phyloP scores from a whole-genome alignment of 2,113 vertebrate species.

The Colinus virginianus region DNA sequence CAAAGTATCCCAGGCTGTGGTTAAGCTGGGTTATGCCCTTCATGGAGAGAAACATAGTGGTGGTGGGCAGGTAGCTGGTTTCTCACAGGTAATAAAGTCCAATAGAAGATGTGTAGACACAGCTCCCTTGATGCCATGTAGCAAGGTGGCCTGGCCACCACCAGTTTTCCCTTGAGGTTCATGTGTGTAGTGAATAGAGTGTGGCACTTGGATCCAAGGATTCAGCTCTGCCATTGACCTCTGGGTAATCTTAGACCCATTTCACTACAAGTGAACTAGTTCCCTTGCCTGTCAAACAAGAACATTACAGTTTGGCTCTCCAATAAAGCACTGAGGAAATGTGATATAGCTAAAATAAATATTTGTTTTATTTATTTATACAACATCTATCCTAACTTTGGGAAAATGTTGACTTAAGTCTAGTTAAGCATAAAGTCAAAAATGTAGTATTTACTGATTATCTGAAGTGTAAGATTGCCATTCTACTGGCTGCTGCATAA shows the following conservation, averaged over 20 bases:
- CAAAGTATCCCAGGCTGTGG: not conserved
- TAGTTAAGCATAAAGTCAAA: not conserved
- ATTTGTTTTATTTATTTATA: not conserved
- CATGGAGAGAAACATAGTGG: not conserved
- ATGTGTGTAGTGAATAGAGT: not conserved
- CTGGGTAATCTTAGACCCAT: not conserved
- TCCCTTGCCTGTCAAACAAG: not conserved
- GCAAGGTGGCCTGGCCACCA: not conserved
- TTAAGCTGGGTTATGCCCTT: not conserved
- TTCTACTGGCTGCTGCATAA: not conserved
- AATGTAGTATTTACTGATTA: not conserved
- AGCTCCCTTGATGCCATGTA: accelerated
- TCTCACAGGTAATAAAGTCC: not conserved
- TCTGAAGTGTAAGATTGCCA: not conserved
- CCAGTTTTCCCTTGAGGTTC: not conserved
- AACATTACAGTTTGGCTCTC: not conserved
- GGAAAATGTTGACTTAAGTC: not conserved
- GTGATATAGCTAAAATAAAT: not conserved
- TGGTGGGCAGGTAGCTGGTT: not conserved
- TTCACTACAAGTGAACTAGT: not conserved
- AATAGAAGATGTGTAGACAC: not conserved
- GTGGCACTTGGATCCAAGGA: not conserved
- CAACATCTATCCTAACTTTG: not conserved
- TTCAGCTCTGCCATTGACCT: not conserved
- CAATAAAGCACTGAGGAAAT: not conserved